phyloP scores from a whole-genome alignment of 2,797 vertebrate species.

The Acomys russatus region DNA sequence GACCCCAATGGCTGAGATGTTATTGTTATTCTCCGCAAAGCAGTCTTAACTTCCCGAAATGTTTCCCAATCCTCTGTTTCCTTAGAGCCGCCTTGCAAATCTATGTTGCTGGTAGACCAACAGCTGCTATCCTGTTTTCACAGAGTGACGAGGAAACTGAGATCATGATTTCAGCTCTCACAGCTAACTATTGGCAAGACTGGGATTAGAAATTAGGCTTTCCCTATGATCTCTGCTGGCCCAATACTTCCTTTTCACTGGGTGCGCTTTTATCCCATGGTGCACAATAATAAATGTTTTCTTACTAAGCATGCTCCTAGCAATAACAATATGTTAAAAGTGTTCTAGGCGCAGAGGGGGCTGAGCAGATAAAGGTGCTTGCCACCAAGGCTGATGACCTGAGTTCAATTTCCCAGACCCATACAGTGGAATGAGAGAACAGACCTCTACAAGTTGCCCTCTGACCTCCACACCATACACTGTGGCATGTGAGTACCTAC shows the following conservation, averaged over 20 bases:
- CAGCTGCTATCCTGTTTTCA: conserved; percentile 63
- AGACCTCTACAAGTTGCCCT: background rate
- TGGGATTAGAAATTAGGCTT: conserved; percentile 11
- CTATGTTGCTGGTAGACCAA: conserved; percentile 47
- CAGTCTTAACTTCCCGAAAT: conserved; percentile 40
- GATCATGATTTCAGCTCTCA: conserved; percentile 56
- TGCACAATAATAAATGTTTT: background rate
- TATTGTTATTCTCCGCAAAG: conserved; percentile 63
- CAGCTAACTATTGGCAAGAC: conserved; percentile 8
- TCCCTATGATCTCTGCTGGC: background rate
- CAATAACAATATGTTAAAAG: background rate
- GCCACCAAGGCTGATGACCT: background rate
- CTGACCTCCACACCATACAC: background rate
- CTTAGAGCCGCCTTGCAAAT: conserved; percentile 75
- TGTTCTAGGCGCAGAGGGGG: background rate
- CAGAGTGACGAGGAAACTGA: conserved; percentile 70
- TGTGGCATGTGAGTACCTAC: background rate
- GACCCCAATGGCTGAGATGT: conserved; percentile 28
- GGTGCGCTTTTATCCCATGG: background rate
- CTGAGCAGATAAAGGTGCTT: background rate
- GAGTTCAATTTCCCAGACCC: background rate
- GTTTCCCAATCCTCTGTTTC: conserved; percentile 70
- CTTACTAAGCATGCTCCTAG: background rate
- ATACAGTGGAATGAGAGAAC: background rate
- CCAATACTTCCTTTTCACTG: background rate